Base-by-base conservation (phyloP, 1,140 invertebrate genomes). In the Heliconius nattereri region DNA sequence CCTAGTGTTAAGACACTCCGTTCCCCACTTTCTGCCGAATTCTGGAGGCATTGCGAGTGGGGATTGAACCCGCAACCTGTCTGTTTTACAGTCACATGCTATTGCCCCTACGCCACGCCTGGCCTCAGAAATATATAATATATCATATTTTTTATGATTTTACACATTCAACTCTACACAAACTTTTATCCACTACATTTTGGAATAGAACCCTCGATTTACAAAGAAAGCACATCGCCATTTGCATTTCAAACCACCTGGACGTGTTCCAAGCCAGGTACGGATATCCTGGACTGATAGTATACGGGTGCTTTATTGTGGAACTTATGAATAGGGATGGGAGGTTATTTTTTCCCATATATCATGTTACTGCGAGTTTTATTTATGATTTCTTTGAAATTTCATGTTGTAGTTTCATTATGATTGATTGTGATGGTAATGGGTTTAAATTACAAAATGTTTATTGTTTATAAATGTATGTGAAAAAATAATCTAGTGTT, bases 281-380 rank as follows among this genome's bases (percentile, higher is more conserved):
- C 60, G 60, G 60, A 66, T 66, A 66, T 66, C 60, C 60, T 66
- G n/a, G 60, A 66, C 60, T 66, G 60, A 66, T 66, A 66, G 60
- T 13, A 66, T 26, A 13, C 60, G 60, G 11, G 60, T 26, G 60
- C 60, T 66, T 66, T 57, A 57, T 57, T 66, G 60, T 66, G 60
- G 9, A 66, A 26, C 60, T 66, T 66, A 66, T 66, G 60, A 66
- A 66, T 66, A 66, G 60, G 60, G 3, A 66, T 66, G 60, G n/a
- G 60, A 66, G 23, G 3, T 29, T 66, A 29, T 66, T 66, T 66
- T 66, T 66, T n/a, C 11, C 11, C 60, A 66, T 66, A 66, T 66
- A 66, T 66, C 9, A 26, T 26, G 9, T 26, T 26, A 26, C 11
- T 66, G 9, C 13, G 6, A 5, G 6, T 26, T 66, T 13, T 66